These are phyloP conservation scores for Arremon aurantiirostris DNA, from an alignment of 2,797 vertebrate species.

Conservation along the genomic window DNA sequence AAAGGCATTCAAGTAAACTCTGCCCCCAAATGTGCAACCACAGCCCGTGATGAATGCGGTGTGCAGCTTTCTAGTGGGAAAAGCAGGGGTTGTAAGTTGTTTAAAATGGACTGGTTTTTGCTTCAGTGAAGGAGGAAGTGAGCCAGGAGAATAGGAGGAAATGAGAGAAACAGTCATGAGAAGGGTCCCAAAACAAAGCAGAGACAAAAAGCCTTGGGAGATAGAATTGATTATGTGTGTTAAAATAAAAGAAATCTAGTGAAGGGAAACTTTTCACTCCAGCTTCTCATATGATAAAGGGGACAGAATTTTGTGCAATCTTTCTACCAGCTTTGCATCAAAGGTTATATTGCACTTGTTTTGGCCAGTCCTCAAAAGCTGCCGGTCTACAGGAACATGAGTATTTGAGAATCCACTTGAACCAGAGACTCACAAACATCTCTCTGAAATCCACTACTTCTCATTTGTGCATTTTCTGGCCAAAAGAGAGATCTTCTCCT, in stretches of 20 bases:
- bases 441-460: neutral
- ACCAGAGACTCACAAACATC: neutral
- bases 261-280: neutral
- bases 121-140: neutral
- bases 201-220: neutral
- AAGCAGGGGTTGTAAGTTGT: neutral
- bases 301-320: neutral
- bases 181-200: neutral
- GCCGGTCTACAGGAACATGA: neutral
- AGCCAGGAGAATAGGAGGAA: neutral
- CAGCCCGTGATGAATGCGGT: neutral
- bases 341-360: neutral
- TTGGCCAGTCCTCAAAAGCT: neutral
- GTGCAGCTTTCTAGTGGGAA: neutral
- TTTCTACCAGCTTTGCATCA: neutral
- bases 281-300: neutral
- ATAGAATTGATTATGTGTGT: neutral
- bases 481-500: neutral
- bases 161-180: conserved; percentile 4
- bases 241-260: neutral
- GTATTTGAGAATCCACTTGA: neutral
- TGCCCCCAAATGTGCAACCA: neutral
- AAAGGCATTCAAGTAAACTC: neutral
- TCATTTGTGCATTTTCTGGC: neutral
- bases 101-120: neutral